Percentiles rank a stretch among this genome's conserved stretches.
Evolutionary conservation across 2,888 invertebrate species (phyloP).

Genomic region (Ceramica pisi): DNA sequence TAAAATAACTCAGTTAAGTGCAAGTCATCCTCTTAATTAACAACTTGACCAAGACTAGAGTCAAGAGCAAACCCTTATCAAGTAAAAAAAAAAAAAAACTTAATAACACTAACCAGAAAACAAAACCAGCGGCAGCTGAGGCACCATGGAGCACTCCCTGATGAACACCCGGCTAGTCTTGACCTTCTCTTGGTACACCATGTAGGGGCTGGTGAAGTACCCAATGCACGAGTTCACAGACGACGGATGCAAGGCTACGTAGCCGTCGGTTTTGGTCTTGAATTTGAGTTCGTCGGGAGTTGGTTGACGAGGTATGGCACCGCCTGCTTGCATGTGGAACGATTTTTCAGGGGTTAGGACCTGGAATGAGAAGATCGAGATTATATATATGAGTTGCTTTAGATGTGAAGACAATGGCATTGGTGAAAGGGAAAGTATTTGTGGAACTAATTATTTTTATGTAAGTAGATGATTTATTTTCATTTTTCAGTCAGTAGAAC

Average conservation of each 20-base stretch:
- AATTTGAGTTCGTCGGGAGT: constrained; percentile 94
- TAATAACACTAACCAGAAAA: constrained; percentile 88
- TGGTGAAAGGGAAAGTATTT: too few species aligned
- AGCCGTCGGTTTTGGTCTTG: constrained; percentile 94
- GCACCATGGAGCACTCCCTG: constrained; percentile 95
- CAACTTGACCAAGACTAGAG: too few species aligned
- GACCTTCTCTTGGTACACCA: constrained; percentile 96
- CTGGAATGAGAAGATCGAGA: constrained; percentile 66
- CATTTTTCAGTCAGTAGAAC: too few species aligned
- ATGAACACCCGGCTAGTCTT: constrained; percentile 95
- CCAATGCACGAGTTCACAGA: constrained; percentile 93
- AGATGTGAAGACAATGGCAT: too few species aligned
- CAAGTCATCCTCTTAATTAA: too few species aligned
- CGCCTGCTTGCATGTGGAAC: constrained; percentile 93
- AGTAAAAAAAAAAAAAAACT: too few species aligned
- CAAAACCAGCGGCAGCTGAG: constrained; percentile 93
- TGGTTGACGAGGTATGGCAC: constrained; percentile 94
- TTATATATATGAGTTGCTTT: too few species aligned
- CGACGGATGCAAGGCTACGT: constrained; percentile 94
- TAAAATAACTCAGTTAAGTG: too few species aligned
- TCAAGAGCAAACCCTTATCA: too few species aligned
- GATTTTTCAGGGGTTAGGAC: constrained; percentile 95
- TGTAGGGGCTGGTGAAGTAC: constrained; percentile 93
- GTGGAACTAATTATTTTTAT: too few species aligned
- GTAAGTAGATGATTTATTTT: too few species aligned